A percentile compares a stretch with the other conserved stretches of the same genome.
Evolutionary conservation across 2,113 vertebrate genomes (phyloP).

Genomic region (Eonycteris spelaea): DNA sequence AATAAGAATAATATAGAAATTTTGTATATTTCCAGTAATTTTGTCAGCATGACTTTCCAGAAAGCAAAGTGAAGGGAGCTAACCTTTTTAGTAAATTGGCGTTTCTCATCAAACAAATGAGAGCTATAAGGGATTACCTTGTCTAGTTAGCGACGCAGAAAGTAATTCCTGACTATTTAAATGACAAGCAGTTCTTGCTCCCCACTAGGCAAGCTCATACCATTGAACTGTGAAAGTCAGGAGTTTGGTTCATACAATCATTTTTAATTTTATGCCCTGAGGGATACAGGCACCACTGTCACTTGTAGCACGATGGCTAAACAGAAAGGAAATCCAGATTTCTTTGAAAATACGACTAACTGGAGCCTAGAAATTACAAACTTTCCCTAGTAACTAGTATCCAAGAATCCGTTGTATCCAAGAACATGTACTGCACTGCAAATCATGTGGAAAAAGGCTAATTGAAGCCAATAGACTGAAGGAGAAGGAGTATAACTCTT

Average conservation of each 20-base stretch:
- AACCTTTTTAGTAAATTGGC: constrained; percentile 6
- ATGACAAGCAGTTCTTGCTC: not conserved
- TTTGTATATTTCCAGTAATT: not conserved
- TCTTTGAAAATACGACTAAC: not conserved
- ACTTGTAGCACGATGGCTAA: not conserved
- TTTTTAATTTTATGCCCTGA: constrained; percentile 40
- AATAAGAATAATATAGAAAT: not conserved
- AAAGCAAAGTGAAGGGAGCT: not conserved
- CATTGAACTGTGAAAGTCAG: constrained; percentile 53
- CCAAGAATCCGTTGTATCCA: not conserved
- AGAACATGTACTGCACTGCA: not conserved
- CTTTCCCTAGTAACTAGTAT: not conserved
- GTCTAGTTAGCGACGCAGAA: constrained; percentile 44
- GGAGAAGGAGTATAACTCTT: not conserved
- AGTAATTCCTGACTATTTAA: constrained; percentile 39
- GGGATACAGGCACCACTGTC: not conserved
- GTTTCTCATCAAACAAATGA: constrained; percentile 25
- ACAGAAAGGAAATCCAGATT: not conserved
- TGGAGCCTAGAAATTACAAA: not conserved
- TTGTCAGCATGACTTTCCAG: not conserved
- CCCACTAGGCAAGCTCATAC: not conserved
- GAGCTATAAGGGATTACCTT: constrained; percentile 12
- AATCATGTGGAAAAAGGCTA: constrained; percentile 16
- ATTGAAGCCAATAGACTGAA: constrained; percentile 26
- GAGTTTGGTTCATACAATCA: not conserved